Evolutionary conservation across 2,888 invertebrate genomes (phyloP).

Genomic region (Tetheella fluctuosa): DNA sequence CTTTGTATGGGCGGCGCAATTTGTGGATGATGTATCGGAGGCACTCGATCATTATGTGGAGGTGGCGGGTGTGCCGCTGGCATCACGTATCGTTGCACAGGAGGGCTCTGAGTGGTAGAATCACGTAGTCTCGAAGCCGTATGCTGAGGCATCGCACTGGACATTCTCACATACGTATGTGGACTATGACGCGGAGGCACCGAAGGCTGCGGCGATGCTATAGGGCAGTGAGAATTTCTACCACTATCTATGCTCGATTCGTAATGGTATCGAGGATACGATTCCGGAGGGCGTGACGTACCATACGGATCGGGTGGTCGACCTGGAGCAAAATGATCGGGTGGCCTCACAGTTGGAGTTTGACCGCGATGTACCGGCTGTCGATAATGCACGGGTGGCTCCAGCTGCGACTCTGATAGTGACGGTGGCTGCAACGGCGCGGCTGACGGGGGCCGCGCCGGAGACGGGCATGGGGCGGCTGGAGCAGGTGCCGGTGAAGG

Average conservation of each 20-base stretch:
- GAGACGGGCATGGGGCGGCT: slow-evolving; percentile 64
- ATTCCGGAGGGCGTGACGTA: slow-evolving; percentile 68
- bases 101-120: slow-evolving; percentile 60
- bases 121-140: slow-evolving; percentile 65
- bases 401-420: slow-evolving; percentile 57
- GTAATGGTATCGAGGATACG: slow-evolving; percentile 68
- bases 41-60: slow-evolving; percentile 76
- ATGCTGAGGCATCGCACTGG: slow-evolving; percentile 70
- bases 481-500: slow-evolving; percentile 74
- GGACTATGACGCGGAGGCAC: slow-evolving; percentile 70
- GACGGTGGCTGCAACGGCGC: slow-evolving; percentile 50
- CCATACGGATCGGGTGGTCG: slow-evolving; percentile 74
- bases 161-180: slow-evolving; percentile 69
- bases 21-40: slow-evolving; percentile 78
- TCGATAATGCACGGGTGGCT: slow-evolving; percentile 58
- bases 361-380: slow-evolving; percentile 61
- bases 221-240: slow-evolving; percentile 59
- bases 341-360: slow-evolving; percentile 65
- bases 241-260: slow-evolving; percentile 61
- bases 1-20: slow-evolving; percentile 57
- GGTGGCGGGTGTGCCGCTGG: slow-evolving; percentile 65
- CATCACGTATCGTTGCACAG: slow-evolving; percentile 65
- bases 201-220: slow-evolving; percentile 69
- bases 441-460: slow-evolving; percentile 66
- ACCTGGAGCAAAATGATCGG: slow-evolving; percentile 67